phyloP scores from a whole-genome alignment of 2,797 vertebrate genomes.

The Gymnothorax reevesii region DNA sequence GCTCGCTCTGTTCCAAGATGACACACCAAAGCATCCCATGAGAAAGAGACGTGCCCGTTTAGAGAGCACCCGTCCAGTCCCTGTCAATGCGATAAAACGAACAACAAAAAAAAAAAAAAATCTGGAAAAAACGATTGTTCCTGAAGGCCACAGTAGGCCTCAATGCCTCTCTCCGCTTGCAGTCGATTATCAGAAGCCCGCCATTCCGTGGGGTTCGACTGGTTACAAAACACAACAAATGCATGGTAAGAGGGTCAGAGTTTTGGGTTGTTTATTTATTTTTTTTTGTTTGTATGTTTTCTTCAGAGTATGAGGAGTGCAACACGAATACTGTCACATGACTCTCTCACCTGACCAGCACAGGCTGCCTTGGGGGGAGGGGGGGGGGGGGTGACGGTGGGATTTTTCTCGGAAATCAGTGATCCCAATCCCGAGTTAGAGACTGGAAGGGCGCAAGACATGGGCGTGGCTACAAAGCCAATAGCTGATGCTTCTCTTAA shows the following conservation, averaged over 20 bases:
- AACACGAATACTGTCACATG: constrained; percentile 66
- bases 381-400: constrained; percentile 28
- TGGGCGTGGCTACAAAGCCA: constrained; percentile 62
- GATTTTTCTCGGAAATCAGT: constrained; percentile 49
- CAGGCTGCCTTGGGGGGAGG: constrained; percentile 58
- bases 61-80: constrained; percentile 46
- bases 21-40: constrained; percentile 32
- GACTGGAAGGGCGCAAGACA: constrained; percentile 60
- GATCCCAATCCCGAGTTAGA: constrained; percentile 61
- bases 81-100: constrained; percentile 36
- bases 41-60: constrained; percentile 56
- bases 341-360: constrained; percentile 63
- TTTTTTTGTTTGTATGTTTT: constrained; percentile 61
- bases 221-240: constrained; percentile 72
- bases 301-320: constrained; percentile 68
- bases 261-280: constrained; percentile 79
- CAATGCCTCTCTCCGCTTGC: constrained; percentile 47
- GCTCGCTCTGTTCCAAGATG: not conserved
- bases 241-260: constrained; percentile 70
- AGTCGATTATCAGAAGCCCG: constrained; percentile 62
- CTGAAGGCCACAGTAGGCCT: constrained; percentile 43
- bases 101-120: constrained; percentile 42
- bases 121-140: constrained; percentile 54
- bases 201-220: constrained; percentile 45
- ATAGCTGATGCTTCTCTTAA: constrained; percentile 55